Evolutionary conservation across 2,888 invertebrate genomes (phyloP), one percentile per base, ranked within the genome.

Genomic region (Hydriomena furcata): DNA sequence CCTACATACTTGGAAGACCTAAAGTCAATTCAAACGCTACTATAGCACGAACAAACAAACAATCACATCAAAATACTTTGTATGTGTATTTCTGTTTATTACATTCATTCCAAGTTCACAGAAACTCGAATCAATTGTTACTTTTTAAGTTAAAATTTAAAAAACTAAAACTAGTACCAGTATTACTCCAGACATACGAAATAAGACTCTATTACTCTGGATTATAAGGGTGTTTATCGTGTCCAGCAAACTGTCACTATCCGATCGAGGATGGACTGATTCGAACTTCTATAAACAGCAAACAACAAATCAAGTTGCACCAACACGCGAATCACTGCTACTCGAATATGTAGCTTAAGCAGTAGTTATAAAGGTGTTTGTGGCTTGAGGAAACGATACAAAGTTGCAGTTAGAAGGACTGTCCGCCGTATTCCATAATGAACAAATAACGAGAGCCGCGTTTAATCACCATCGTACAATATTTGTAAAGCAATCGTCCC

Each of bases 401-500:
- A 23, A 17, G 25, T 5, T 32, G 11, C n/a, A 17, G 23, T 25
- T 13, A 28, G 13, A 32, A 23, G 34, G 27, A 24, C 25, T 51
- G 51, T 51, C 38, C 37, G 30, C 13, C 34, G 44, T 40, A 40
- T 47, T 42, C 58, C 60, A 59, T 65, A 63, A 59, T 65, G 63
- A 63, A 69, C 67, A 66, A 71, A 74, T 72, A 73, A 69, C 69
- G 60, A 67, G 58, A 58, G 61, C 61, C 61, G 59, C 61, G 63
- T 72, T 76, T 73, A 72, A 76, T 76, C 68, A 73, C 60, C 57
- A 53, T 63, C 72, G 62, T 73, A 76, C 68, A 83, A 84, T 84
- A 77, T 84, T 84, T 82, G 81, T 79, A 69, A 76, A 76, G 74
- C 71, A 72, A 78, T 75, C 76, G 69, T 53, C 55, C n/a, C 54